phyloP scores from a whole-genome alignment of 2,888 invertebrate genomes.

The Gymnoscelis rufifasciata region DNA sequence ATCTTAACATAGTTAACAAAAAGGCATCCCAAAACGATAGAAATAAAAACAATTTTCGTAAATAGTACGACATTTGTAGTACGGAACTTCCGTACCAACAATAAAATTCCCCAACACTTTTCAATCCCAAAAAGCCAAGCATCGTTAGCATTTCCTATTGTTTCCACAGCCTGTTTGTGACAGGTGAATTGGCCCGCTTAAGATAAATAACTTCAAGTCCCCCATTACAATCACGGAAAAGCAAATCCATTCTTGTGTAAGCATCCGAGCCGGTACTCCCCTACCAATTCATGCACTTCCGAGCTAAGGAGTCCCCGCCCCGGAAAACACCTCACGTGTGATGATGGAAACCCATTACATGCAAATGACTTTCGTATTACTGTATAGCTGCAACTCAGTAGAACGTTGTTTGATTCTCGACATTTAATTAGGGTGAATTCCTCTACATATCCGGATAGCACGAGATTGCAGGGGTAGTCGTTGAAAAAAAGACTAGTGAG shows the following conservation, averaged over 20 bases:
- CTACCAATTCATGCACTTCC: slow-evolving; percentile 32
- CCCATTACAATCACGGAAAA: slow-evolving; percentile 17
- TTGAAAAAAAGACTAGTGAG: too few species aligned
- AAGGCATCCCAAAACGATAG: too few species aligned
- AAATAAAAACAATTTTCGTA: too few species aligned
- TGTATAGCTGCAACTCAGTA: too few species aligned
- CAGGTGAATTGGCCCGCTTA: slow-evolving; percentile 15
- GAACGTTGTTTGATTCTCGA: too few species aligned
- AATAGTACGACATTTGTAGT: too few species aligned
- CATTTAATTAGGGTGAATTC: too few species aligned
- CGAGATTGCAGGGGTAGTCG: too few species aligned
- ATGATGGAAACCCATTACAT: slow-evolving; percentile 18
- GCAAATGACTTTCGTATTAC: slow-evolving; percentile 6
- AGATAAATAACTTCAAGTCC: slow-evolving; percentile 16
- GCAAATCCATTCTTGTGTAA: slow-evolving; percentile 27
- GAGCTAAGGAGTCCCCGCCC: slow-evolving; percentile 30
- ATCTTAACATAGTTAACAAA: too few species aligned
- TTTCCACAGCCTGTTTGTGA: slow-evolving; percentile 8
- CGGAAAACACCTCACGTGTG: slow-evolving; percentile 31
- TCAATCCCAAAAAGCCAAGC: neutral
- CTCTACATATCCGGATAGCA: too few species aligned
- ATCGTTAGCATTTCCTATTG: neutral
- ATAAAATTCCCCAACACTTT: too few species aligned
- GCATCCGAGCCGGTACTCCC: slow-evolving; percentile 26
- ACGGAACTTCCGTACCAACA: too few species aligned